Evolutionary conservation across 2,797 vertebrate species (phyloP).

Genomic region (Somateria mollissima): DNA sequence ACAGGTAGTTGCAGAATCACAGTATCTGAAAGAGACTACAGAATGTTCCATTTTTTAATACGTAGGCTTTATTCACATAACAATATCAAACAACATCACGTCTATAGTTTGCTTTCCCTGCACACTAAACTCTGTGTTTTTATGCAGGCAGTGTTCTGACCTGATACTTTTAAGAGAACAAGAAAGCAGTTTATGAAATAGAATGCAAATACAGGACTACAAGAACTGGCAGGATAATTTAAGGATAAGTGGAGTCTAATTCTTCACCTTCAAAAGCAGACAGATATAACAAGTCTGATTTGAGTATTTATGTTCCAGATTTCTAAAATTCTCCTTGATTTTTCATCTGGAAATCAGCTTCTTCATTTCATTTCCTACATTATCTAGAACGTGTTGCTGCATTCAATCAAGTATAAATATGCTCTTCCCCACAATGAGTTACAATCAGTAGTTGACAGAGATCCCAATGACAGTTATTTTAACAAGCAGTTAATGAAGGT

Average conservation of each 20-base stretch:
- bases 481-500: background rate
- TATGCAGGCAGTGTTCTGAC: background rate
- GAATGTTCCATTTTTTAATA: background rate
- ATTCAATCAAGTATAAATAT: background rate
- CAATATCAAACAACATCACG: background rate
- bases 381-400: background rate
- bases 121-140: background rate
- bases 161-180: background rate
- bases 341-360: background rate
- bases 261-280: background rate
- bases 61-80: background rate
- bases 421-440: background rate
- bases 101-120: background rate
- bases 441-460: background rate
- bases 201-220: background rate
- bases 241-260: background rate
- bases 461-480: background rate
- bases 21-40: background rate
- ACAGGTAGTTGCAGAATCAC: background rate
- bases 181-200: background rate
- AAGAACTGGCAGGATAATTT: background rate
- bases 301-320: background rate
- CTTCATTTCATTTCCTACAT: background rate
- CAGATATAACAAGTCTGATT: background rate
- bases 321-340: background rate